phyloP scores from a whole-genome alignment of 2,797 vertebrate genomes.

The Dermochelys coriacea region DNA sequence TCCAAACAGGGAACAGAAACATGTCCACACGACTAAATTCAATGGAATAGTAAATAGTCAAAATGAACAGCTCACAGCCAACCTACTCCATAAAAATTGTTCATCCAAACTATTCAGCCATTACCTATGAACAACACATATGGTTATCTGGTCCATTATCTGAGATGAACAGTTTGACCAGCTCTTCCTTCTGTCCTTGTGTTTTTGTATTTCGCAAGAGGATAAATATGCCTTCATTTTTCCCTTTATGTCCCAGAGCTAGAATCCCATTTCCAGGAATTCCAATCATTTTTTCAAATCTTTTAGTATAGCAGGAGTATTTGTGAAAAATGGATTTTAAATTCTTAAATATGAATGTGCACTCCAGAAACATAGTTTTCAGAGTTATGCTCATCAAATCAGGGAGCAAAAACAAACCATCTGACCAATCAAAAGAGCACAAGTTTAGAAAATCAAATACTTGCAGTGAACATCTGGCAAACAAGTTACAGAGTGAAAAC shows the following conservation, averaged over 20 bases:
- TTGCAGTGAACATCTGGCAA: neutral
- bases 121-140: neutral
- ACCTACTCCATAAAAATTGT: neutral
- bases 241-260: neutral
- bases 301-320: neutral
- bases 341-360: neutral
- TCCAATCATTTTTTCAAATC: neutral
- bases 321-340: neutral
- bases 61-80: neutral
- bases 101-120: neutral
- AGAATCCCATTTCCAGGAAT: neutral
- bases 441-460: neutral
- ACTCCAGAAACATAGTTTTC: neutral
- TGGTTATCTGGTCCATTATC: neutral
- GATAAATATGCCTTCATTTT: neutral
- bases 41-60: fast-evolving
- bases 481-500: neutral
- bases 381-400: neutral
- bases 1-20: neutral
- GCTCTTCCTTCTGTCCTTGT: neutral
- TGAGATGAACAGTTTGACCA: neutral
- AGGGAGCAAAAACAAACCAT: neutral
- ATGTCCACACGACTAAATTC: fast-evolving
- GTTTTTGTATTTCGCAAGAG: neutral
- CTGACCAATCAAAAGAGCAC: neutral